Conservation (phyloP, 2,888 invertebrate species). For the Drosophila melanosoma region DNA sequence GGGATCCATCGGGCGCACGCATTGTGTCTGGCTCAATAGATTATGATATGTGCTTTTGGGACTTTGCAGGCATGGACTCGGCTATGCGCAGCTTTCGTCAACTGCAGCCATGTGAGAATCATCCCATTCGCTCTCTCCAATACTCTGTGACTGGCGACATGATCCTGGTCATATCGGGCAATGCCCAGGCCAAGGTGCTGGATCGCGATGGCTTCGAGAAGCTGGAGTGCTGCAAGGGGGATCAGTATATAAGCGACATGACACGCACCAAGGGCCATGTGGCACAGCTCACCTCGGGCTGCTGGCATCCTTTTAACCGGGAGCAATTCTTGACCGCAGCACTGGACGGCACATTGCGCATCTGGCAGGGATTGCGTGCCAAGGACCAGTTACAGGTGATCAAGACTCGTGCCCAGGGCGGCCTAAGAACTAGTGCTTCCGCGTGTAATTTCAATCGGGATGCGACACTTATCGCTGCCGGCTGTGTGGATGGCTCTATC, state of each 20-base stretch:
- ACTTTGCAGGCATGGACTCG: conserved; percentile 99
- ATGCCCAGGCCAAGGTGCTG: conserved; percentile 96
- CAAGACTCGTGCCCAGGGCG: conserved; percentile 94
- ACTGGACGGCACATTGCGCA: conserved; percentile 95
- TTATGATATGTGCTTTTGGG: conserved; percentile 98
- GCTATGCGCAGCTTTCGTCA: conserved; percentile 95
- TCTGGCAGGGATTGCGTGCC: conserved; percentile 94
- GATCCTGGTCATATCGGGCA: conserved; percentile 96
- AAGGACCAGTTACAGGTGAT: conserved; percentile 93
- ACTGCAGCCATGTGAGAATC: conserved; percentile 97
- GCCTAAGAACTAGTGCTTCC: conserved; percentile 93
- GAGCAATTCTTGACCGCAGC: conserved; percentile 98
- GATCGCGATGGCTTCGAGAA: conserved; percentile 98
- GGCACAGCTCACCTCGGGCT: conserved; percentile 94
- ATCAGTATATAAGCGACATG: conserved; percentile 98
- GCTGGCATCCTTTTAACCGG: conserved; percentile 96
- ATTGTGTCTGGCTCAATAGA: conserved; percentile 95
- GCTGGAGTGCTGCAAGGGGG: conserved; percentile 96
- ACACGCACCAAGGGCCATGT: conserved; percentile 97
- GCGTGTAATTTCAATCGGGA: conserved; percentile 93
- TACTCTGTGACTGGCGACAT: conserved; percentile 98
- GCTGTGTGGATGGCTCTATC: conserved; percentile 93
- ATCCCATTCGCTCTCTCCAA: conserved; percentile 93
- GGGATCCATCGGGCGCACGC: conserved; percentile 97
- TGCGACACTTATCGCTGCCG: conserved; percentile 94